Conservation (phyloP, 2,113 vertebrate species). For the Bambusicola thoracicus region DNA sequence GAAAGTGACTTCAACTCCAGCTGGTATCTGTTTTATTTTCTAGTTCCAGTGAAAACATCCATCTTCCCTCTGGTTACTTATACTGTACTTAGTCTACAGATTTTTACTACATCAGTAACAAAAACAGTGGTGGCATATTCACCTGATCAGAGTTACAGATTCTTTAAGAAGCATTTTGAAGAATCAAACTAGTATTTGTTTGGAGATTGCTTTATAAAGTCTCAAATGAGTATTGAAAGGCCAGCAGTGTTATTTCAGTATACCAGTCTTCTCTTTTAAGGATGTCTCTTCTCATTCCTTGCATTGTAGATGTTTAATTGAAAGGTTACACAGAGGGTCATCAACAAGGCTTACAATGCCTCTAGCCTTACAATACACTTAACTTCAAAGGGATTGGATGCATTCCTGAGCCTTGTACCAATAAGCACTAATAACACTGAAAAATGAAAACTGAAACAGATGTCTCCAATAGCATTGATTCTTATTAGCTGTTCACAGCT, state of each 20-base stretch:
- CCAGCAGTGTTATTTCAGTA: neutral
- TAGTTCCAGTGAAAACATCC: neutral
- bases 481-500: conserved; percentile 83
- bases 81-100: neutral
- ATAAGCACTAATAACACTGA: conserved; percentile 88
- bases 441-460: conserved; percentile 88
- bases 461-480: conserved; percentile 83
- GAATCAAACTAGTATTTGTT: neutral
- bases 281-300: neutral
- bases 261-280: neutral
- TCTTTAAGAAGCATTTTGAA: neutral
- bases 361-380: conserved; percentile 79
- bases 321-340: conserved; percentile 83
- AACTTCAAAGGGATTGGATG: conserved; percentile 83
- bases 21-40: neutral
- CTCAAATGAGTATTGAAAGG: neutral
- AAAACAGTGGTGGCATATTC: neutral
- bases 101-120: neutral
- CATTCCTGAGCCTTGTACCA: conserved; percentile 87
- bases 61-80: neutral
- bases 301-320: conserved; percentile 74
- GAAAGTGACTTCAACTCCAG: neutral
- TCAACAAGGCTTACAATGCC: conserved; percentile 78
- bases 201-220: neutral
- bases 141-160: neutral